These are phyloP conservation scores for Parauchenoglanis punctatus DNA, from an alignment of 2,797 vertebrate species.

Conservation along the genomic window DNA sequence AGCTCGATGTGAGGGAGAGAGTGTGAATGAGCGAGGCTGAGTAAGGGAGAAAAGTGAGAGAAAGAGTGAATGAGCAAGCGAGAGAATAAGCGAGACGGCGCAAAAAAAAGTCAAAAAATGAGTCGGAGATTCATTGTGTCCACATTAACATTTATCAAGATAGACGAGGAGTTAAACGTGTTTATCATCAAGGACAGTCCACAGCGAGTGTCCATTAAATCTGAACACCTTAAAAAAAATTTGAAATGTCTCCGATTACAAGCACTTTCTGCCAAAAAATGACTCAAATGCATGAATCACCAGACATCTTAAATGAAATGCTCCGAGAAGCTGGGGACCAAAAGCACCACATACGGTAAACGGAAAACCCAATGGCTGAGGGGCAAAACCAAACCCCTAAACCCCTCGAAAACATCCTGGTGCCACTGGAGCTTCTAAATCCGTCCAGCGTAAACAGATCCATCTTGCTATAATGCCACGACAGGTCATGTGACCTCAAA, in stretches of 20 bases:
- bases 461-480: conserved; percentile 50
- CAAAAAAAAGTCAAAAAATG: conserved; percentile 22
- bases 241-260: not conserved
- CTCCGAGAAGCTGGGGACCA: not conserved
- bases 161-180: not conserved
- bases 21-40: conserved; percentile 38
- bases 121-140: conserved; percentile 27
- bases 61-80: conserved; percentile 18
- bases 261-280: not conserved
- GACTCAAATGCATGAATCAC: conserved; percentile 1
- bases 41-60: not conserved
- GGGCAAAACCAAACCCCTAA: not conserved
- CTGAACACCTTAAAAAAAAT: not conserved
- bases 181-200: not conserved
- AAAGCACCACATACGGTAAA: not conserved
- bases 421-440: conserved; percentile 65
- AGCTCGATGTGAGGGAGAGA: conserved; percentile 16
- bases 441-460: conserved; percentile 67
- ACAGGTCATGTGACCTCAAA: conserved; percentile 69
- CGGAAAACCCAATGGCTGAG: not conserved
- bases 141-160: not conserved
- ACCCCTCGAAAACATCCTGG: conserved; percentile 46
- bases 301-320: conserved; percentile 13
- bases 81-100: not conserved
- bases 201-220: not conserved